A percentile compares a stretch with the other conserved stretches of the same genome.
These are phyloP conservation scores for Siniperca undulata DNA, from an alignment of 2,797 vertebrate species.

Conservation along the genomic window DNA sequence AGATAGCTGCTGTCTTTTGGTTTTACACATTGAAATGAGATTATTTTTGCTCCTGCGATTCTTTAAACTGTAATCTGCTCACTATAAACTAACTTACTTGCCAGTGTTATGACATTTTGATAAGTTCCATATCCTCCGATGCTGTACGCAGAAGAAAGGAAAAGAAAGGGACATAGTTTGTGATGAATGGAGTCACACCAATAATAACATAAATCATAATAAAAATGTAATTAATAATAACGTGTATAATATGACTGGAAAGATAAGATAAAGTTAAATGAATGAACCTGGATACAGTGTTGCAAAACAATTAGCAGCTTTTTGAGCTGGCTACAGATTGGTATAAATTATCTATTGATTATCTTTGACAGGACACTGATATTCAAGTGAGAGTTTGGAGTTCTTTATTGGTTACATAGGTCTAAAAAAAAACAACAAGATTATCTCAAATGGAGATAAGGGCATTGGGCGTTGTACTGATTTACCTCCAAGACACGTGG, in stretches of 20 bases:
- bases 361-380: neutral
- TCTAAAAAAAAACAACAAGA: neutral
- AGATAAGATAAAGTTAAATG: slow-evolving; percentile 1
- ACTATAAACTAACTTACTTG: slow-evolving; percentile 71
- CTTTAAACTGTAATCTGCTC: neutral
- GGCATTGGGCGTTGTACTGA: too few species aligned
- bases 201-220: neutral
- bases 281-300: neutral
- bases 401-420: neutral
- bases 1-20: too few species aligned
- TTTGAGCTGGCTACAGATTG: neutral
- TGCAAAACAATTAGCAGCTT: neutral
- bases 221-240: neutral
- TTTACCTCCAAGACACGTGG: slow-evolving; percentile 80
- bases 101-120: slow-evolving; percentile 79
- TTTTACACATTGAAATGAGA: neutral
- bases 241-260: neutral
- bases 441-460: neutral
- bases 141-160: slow-evolving; percentile 47
- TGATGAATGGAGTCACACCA: neutral
- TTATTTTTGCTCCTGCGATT: neutral
- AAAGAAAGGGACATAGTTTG: neutral
- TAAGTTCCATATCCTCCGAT: slow-evolving; percentile 81
- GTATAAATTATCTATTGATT: neutral
- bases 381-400: neutral